Conservation (phyloP, 2,797 vertebrate genomes). For the Falco columbarius region DNA sequence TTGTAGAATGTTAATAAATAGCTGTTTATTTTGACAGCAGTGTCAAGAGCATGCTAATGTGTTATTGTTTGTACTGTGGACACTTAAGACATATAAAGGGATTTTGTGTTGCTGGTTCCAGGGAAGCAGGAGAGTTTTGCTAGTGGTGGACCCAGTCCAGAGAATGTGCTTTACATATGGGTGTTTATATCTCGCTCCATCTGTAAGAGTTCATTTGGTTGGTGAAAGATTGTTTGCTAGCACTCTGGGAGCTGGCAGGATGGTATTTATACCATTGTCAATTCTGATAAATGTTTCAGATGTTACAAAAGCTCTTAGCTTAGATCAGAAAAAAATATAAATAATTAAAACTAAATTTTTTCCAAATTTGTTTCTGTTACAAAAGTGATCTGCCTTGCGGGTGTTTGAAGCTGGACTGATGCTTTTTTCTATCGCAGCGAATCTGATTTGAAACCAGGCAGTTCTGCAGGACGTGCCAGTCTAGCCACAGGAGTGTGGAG, state of each 20-base stretch:
- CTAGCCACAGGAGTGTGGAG: background rate
- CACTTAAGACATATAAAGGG: conserved; percentile 34
- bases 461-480: background rate
- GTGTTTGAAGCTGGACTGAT: background rate
- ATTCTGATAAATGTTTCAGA: conserved; percentile 35
- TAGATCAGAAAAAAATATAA: background rate
- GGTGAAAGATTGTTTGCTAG: conserved; percentile 64
- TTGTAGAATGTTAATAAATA: conserved; percentile 69
- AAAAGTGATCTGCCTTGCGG: background rate
- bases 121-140: conserved; percentile 31
- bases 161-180: conserved; percentile 61
- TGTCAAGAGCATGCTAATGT: conserved; percentile 63
- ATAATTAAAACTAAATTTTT: background rate
- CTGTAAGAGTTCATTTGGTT: conserved; percentile 54
- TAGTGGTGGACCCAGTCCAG: conserved; percentile 28
- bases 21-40: conserved; percentile 73
- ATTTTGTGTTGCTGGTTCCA: conserved; percentile 46
- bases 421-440: background rate
- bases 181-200: conserved; percentile 37
- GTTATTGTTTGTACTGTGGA: conserved; percentile 66
- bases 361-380: background rate
- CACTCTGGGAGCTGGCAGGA: conserved; percentile 46
- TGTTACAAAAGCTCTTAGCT: background rate
- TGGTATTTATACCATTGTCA: conserved; percentile 53
- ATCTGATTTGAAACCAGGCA: background rate